A percentile compares a stretch with the other conserved stretches of the same genome.
phyloP scores from a whole-genome alignment of 2,797 vertebrate species.

The Enteromius treurensis region DNA sequence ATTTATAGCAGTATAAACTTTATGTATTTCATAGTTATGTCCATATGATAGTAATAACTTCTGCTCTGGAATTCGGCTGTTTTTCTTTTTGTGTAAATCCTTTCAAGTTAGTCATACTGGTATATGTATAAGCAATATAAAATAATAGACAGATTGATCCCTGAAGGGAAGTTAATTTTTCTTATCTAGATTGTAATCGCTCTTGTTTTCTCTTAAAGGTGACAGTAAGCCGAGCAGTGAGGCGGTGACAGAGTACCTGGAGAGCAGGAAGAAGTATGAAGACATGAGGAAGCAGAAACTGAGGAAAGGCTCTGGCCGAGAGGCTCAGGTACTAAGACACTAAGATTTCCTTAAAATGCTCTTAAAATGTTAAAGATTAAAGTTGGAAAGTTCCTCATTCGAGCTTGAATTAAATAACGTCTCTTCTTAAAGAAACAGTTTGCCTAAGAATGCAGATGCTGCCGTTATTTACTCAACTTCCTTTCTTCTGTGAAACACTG shows the following conservation, averaged over 20 bases:
- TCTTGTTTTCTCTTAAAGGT: slow-evolving; percentile 65
- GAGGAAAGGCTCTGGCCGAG: slow-evolving; percentile 85
- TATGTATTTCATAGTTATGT: slow-evolving; percentile 46
- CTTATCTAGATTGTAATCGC: not conserved
- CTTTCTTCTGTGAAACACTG: not conserved
- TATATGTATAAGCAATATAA: not conserved
- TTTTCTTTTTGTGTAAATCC: slow-evolving; percentile 27
- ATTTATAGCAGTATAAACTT: slow-evolving; percentile 38
- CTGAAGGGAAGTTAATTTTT: not conserved
- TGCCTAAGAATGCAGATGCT: not conserved
- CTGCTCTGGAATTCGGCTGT: slow-evolving; percentile 24
- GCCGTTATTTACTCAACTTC: not conserved
- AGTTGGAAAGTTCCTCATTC: not conserved
- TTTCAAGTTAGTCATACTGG: slow-evolving; percentile 6
- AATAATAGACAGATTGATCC: not conserved
- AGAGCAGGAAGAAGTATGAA: slow-evolving; percentile 92
- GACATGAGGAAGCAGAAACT: slow-evolving; percentile 84
- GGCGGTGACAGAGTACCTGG: slow-evolving; percentile 89
- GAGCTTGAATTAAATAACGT: not conserved
- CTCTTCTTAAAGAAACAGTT: not conserved
- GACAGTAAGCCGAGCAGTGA: slow-evolving; percentile 77
- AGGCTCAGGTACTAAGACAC: slow-evolving; percentile 82
- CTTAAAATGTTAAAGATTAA: not conserved
- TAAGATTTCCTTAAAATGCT: not conserved
- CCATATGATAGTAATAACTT: slow-evolving; percentile 37